Percentiles rank a stretch among this genome's conserved stretches.
phyloP scores from a whole-genome alignment of 2,113 vertebrate species.

The Cygnus atratus region DNA sequence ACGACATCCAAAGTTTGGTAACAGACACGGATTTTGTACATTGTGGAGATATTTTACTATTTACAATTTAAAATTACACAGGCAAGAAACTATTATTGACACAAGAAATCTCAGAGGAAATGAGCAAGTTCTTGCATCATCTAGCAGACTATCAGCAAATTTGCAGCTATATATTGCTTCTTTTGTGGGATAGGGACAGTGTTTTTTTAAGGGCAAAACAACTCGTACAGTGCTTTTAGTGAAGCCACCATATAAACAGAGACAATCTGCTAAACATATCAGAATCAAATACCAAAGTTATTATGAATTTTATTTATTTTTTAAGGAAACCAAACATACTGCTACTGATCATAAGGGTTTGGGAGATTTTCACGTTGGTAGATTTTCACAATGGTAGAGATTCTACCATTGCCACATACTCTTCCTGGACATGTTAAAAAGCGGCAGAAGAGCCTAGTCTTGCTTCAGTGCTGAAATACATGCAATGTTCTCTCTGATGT shows the following conservation, averaged over 20 bases:
- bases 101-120: not conserved
- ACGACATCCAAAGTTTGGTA: not conserved
- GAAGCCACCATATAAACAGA: not conserved
- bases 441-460: not conserved
- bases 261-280: not conserved
- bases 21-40: not conserved
- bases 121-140: not conserved
- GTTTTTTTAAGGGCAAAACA: not conserved
- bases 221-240: not conserved
- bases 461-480: not conserved
- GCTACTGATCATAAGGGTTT: not conserved
- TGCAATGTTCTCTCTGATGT: not conserved
- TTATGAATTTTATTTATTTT: not conserved
- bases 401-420: not conserved
- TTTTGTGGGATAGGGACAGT: not conserved
- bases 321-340: not conserved
- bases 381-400: too few relatives aligned
- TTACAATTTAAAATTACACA: not conserved
- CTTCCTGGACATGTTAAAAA: not conserved
- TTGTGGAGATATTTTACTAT: not conserved
- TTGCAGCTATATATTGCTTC: not conserved
- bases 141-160: not conserved
- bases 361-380: not conserved
- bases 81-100: not conserved
- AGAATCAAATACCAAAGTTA: not conserved